phyloP scores from a whole-genome alignment of 2,888 invertebrate species.

The Panopea generosa region DNA sequence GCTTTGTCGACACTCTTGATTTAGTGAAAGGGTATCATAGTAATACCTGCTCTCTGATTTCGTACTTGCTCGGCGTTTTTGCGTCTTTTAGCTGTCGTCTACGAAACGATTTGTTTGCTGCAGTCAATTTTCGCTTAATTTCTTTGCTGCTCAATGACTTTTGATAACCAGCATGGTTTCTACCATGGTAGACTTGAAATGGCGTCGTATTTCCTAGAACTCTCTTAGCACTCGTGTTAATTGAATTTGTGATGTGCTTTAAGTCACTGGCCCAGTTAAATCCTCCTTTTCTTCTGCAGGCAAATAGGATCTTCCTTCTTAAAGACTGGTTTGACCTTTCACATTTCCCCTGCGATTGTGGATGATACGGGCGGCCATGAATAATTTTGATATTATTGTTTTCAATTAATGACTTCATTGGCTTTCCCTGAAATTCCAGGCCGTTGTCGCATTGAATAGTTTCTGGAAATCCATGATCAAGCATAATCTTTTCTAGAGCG shows the following conservation, averaged over 20 bases:
- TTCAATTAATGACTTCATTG: slow-evolving; percentile 12
- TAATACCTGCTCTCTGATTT: slow-evolving; percentile 19
- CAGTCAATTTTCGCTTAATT: slow-evolving; percentile 4
- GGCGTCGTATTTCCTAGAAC: slow-evolving; percentile 27
- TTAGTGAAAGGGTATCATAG: slow-evolving; percentile 16
- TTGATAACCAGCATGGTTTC: background rate
- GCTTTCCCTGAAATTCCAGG: slow-evolving; percentile 22
- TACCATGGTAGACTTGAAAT: slow-evolving; percentile 23
- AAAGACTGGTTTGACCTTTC: slow-evolving; percentile 15
- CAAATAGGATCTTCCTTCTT: slow-evolving; percentile 16
- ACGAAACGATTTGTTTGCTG: slow-evolving; percentile 11
- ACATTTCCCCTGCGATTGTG: slow-evolving; percentile 27
- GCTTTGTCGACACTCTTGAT: slow-evolving; percentile 21
- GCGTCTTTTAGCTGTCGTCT: slow-evolving; percentile 9
- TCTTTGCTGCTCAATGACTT: background rate
- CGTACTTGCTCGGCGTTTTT: slow-evolving; percentile 16
- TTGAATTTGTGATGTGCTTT: slow-evolving; percentile 7
- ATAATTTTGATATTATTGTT: slow-evolving; percentile 21
- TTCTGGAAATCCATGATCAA: slow-evolving; percentile 24
- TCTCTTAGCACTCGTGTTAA: slow-evolving; percentile 35
- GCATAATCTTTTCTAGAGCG: slow-evolving; percentile 19
- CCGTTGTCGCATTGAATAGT: slow-evolving; percentile 34
- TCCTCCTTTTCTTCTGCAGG: slow-evolving; percentile 11
- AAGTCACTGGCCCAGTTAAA: slow-evolving; percentile 21
- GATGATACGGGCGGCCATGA: slow-evolving; percentile 23